A percentile compares a stretch with the other conserved stretches of the same genome.
These are phyloP conservation scores for Tetramorium parvispinum DNA, from an alignment of 1,140 invertebrate species.

Conservation along the genomic window DNA sequence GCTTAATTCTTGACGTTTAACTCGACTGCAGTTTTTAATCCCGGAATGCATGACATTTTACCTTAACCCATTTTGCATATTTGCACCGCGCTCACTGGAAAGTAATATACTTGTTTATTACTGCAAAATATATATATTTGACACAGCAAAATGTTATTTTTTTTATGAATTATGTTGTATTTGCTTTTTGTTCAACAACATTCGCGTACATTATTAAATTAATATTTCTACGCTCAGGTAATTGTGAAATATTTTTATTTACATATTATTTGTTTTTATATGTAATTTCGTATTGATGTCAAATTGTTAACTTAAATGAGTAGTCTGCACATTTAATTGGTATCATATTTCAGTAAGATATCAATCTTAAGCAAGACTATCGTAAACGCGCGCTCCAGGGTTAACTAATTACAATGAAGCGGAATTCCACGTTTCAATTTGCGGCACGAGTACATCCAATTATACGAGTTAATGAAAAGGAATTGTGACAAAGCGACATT, in stretches of 20 bases:
- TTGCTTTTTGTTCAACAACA: background rate
- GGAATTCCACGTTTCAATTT: slow-evolving; percentile 23
- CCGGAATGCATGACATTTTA: slow-evolving; percentile 4
- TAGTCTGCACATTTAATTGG: background rate
- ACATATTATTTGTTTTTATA: background rate
- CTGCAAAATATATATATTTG: background rate
- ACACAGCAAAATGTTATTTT: background rate
- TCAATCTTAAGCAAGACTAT: background rate
- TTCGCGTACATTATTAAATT: background rate
- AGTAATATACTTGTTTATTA: background rate
- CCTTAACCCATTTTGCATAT: background rate
- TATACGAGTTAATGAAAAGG: slow-evolving; percentile 35
- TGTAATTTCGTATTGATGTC: too few relatives aligned
- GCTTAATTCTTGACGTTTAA: slow-evolving; percentile 34
- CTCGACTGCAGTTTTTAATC: background rate
- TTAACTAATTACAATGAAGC: slow-evolving; percentile 10
- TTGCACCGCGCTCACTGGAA: background rate
- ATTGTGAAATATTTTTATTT: background rate
- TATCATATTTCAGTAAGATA: background rate
- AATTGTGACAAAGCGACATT: slow-evolving; percentile 50
- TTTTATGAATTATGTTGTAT: background rate
- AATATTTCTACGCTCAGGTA: background rate
- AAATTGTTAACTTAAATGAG: background rate
- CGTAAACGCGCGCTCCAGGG: background rate
- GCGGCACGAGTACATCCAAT: slow-evolving; percentile 19